These are phyloP conservation scores for Antheraea mylitta DNA, from an alignment of 1,140 invertebrate species.

Conservation along the genomic window DNA sequence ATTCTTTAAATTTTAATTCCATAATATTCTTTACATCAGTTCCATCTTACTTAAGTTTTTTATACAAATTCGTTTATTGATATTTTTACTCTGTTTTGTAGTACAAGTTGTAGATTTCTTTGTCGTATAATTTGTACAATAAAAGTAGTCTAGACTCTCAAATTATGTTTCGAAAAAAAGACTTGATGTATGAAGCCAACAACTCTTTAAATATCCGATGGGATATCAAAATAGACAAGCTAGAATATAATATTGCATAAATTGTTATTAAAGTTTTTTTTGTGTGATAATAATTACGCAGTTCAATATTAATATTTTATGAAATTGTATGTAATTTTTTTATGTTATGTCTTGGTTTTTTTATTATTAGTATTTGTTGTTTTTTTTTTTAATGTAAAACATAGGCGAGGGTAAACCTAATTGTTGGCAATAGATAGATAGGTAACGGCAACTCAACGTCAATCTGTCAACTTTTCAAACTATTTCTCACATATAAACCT, in stretches of 20 bases:
- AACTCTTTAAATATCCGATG: neutral
- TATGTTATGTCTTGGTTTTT: too few species aligned
- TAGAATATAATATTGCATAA: neutral
- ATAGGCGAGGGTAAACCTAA: too few species aligned
- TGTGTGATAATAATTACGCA: too few species aligned
- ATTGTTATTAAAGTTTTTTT: neutral
- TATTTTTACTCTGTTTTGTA: neutral
- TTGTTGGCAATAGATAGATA: too few species aligned
- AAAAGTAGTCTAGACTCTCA: neutral
- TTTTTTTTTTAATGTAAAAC: too few species aligned
- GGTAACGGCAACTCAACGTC: too few species aligned
- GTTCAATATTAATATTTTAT: too few species aligned
- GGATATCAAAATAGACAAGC: neutral
- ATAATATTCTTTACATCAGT: neutral
- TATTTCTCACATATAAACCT: too few species aligned
- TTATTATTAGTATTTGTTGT: too few species aligned
- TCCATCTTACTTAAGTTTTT: neutral
- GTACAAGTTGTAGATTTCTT: neutral
- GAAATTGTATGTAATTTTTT: too few species aligned
- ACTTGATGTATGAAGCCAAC: neutral
- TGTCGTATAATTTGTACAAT: neutral
- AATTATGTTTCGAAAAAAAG: neutral
- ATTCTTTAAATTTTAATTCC: neutral
- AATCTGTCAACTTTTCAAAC: too few species aligned
- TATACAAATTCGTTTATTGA: neutral